A percentile compares a stretch with the other conserved stretches of the same genome.
Conservation (phyloP, 2,888 invertebrate genomes). For the Tetanocera ferruginea region DNA sequence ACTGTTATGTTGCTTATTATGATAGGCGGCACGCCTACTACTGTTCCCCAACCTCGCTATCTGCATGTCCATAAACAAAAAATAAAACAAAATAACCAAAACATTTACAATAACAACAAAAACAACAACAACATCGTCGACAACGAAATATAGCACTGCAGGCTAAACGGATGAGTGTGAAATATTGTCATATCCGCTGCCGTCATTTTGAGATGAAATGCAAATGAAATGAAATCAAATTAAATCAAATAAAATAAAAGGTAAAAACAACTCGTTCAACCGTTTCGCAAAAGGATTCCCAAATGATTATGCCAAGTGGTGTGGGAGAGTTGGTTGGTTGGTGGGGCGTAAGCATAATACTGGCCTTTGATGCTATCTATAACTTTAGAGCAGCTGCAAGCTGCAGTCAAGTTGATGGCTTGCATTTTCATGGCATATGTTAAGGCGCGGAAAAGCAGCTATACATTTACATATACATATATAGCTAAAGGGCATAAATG, state of each 20-base stretch:
- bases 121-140: too few relatives aligned
- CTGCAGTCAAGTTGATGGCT: background rate
- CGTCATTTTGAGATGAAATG: slow-evolving; percentile 4
- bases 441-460: too few relatives aligned
- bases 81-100: too few relatives aligned
- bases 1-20: too few relatives aligned
- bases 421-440: background rate
- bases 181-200: background rate
- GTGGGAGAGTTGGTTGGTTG: background rate
- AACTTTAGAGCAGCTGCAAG: background rate
- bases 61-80: background rate
- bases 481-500: too few relatives aligned
- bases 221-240: slow-evolving; percentile 4
- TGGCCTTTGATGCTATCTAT: background rate
- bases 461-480: too few relatives aligned
- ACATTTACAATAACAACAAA: too few relatives aligned
- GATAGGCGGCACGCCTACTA: background rate
- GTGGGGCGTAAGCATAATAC: background rate
- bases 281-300: slow-evolving; percentile 2
- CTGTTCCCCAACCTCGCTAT: background rate
- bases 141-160: too few relatives aligned
- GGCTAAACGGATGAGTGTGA: too few relatives aligned
- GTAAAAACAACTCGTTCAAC: background rate
- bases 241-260: slow-evolving; percentile 3
- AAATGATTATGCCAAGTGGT: slow-evolving; percentile 5